phyloP scores from a whole-genome alignment of 1,140 invertebrate species.

The Mactra quadrangularis region DNA sequence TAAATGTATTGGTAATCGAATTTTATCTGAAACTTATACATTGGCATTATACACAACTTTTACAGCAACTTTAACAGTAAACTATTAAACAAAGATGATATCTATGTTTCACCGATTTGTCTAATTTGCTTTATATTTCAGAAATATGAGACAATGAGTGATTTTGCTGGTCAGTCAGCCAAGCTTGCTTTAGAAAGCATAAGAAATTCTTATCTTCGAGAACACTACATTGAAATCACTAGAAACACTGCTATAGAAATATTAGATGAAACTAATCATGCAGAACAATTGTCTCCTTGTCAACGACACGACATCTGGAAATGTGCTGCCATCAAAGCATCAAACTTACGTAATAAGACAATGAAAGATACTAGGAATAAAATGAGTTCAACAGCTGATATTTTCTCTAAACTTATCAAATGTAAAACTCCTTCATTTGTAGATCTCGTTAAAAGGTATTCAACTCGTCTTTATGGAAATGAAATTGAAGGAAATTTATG shows the following conservation, averaged over 20 bases:
- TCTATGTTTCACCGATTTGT: too few species aligned
- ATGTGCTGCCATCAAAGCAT: slow-evolving; percentile 18
- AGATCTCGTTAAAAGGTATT: slow-evolving; percentile 10
- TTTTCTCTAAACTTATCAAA: slow-evolving; percentile 24
- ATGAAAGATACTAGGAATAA: not conserved
- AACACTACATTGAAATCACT: slow-evolving; percentile 22
- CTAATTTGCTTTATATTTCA: too few species aligned
- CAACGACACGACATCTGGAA: slow-evolving; percentile 15
- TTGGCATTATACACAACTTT: too few species aligned
- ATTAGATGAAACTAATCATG: not conserved
- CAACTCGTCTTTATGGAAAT: not conserved
- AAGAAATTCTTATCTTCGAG: slow-evolving; percentile 3
- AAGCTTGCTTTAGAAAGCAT: slow-evolving; percentile 35
- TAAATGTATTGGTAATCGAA: too few species aligned
- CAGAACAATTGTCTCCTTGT: slow-evolving; percentile 22
- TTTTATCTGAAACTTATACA: too few species aligned
- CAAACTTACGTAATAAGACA: not conserved
- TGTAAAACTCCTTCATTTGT: slow-evolving; percentile 11
- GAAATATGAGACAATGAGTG: slow-evolving; percentile 28
- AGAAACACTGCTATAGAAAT: not conserved
- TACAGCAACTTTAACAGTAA: too few species aligned
- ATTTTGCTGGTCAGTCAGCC: slow-evolving; percentile 28
- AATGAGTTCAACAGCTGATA: slow-evolving; percentile 16
- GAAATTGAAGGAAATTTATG: not conserved
- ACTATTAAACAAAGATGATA: too few species aligned